Percentiles rank a stretch among this genome's conserved stretches.
These are phyloP conservation scores for Etia nguti DNA, from an alignment of 2,113 vertebrate genomes.

Conservation along the genomic window DNA sequence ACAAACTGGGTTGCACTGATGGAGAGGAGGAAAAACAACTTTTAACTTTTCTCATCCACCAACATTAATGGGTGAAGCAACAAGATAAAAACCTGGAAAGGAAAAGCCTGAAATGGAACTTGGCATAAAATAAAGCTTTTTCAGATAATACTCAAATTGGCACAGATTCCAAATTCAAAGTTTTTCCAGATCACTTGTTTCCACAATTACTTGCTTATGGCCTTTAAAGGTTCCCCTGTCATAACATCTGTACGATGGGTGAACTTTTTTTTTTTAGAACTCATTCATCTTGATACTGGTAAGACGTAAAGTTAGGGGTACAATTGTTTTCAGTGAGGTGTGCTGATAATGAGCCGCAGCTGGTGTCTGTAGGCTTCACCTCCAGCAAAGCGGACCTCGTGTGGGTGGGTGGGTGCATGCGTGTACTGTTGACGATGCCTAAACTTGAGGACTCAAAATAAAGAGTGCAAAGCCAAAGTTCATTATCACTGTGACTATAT, in stretches of 20 bases:
- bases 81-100: not conserved
- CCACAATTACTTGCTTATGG: not conserved
- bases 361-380: not conserved
- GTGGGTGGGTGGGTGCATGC: not conserved
- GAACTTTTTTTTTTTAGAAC: not conserved
- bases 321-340: not conserved
- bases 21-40: not conserved
- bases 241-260: not conserved
- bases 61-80: not conserved
- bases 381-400: not conserved
- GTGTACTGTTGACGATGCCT: not conserved
- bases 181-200: not conserved
- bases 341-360: not conserved
- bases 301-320: not conserved
- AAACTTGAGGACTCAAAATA: not conserved
- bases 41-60: not conserved
- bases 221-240: not conserved
- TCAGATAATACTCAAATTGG: not conserved
- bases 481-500: not conserved
- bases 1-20: not conserved
- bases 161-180: not conserved
- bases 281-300: not conserved
- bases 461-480: not conserved
- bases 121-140: accelerated
- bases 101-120: not conserved